phyloP scores from a whole-genome alignment of 2,113 vertebrate genomes.

The Zeus faber region DNA sequence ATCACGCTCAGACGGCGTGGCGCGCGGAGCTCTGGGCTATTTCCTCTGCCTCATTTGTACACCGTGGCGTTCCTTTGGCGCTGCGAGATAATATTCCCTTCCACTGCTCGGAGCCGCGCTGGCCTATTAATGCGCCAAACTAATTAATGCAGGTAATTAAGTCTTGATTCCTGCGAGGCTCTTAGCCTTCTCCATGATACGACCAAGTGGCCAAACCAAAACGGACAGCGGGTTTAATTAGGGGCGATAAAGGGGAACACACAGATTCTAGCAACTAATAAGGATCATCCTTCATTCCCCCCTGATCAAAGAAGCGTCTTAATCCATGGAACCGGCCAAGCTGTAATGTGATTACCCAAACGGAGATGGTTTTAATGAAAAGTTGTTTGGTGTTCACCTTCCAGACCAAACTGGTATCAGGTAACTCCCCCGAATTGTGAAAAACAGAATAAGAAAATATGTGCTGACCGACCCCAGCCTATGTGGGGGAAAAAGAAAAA shows the following conservation, averaged over 20 bases:
- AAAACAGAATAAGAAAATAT: constrained; percentile 41
- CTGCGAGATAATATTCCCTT: constrained; percentile 30
- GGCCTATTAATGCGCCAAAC: constrained; percentile 57
- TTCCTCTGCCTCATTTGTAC: background rate
- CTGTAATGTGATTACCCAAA: constrained; percentile 15
- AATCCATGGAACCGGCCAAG: constrained; percentile 25
- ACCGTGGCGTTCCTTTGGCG: constrained; percentile 9
- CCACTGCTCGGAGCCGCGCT: constrained; percentile 27
- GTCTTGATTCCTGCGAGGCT: constrained; percentile 49
- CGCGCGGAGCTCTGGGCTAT: constrained; percentile 6
- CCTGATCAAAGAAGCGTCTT: constrained; percentile 46
- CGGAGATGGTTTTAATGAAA: constrained; percentile 14
- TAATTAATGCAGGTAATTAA: constrained; percentile 72
- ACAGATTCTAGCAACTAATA: constrained; percentile 33
- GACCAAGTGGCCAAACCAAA: constrained; percentile 39
- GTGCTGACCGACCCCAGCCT: constrained; percentile 30
- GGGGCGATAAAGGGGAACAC: constrained; percentile 32
- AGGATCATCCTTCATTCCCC: constrained; percentile 42
- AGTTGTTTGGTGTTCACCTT: constrained; percentile 12
- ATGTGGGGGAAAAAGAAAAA: background rate
- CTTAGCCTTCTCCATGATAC: constrained; percentile 27
- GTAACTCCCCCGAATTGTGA: background rate
- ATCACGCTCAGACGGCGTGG: constrained; percentile 18
- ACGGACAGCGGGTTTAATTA: constrained; percentile 50
- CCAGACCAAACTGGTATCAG: constrained; percentile 13